Base-by-base conservation (phyloP, 2,113 vertebrate species). In the Syngnathus scovelli region DNA sequence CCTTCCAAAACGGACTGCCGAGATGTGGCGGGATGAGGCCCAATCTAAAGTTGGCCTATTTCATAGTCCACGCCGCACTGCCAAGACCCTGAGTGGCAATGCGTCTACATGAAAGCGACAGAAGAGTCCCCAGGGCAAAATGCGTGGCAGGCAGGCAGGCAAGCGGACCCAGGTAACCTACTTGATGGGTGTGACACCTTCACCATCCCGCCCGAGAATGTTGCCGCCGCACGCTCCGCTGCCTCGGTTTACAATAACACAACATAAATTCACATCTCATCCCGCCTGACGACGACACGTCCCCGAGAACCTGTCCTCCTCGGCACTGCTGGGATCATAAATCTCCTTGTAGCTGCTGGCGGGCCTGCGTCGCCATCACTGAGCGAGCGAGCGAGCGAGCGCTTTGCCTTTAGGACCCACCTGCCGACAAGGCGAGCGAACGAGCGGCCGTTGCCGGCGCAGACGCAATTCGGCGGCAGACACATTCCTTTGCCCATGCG, bases 11-110 rank as follows among this genome's bases (percentile, higher is more conserved):
- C 82, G 81, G 84, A 88, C 82, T 74, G 74, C 71, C 74, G 77
- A 80, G 87, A 90, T 84, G 75, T 80, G 77, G 83, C 86, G 73
- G 85, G 86, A 86, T 87, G 83, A 89, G 82, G 85, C 89, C 90
- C 88, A 90, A 90, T 89, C 90, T 85, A 90, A 90, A 90, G 89
- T 91, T 92, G 90, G 91, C 90, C 91, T 91, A 92, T 92, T 92
- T 92, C 90, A 89, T 87, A 90, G 91, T 90, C 89, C 90, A 89
- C 13, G 85, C 87, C 85, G 80, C 78, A 90, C 85, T 76, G 86
- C 74, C 82, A 72, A 88, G 85, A 87, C 88, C 86, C 83, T 91
- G 90, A 92, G 90, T 91, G 90, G 90, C 92, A 90, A 91, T 85
- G 88, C 89, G 79, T 91, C 90, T 90, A 84, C 89, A 88, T 87